Conservation (phyloP, 2,888 invertebrate species). For the Chrysolina haemoptera region DNA sequence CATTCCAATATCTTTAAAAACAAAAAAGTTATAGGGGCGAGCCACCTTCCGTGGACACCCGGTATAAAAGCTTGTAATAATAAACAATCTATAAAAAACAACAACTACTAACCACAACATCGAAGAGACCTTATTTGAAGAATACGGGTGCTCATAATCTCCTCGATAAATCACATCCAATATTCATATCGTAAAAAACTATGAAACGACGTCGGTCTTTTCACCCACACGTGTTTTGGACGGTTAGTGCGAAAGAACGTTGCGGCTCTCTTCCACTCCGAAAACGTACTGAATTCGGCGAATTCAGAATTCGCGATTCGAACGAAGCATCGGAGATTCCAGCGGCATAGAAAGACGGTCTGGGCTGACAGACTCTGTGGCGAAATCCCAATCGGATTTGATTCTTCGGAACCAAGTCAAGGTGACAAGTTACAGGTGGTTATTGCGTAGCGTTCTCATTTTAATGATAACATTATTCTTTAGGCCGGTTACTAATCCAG, state of each 20-base stretch:
- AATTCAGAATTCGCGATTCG: slow-evolving; percentile 9
- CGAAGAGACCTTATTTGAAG: neutral
- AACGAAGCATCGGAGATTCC: slow-evolving; percentile 4
- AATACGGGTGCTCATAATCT: neutral
- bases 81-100: neutral
- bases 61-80: too few species aligned
- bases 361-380: slow-evolving; percentile 13
- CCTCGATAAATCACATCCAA: neutral
- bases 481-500: neutral
- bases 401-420: slow-evolving; percentile 21
- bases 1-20: too few species aligned
- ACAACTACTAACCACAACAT: slow-evolving; percentile 14
- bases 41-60: too few species aligned
- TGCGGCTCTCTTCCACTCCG: neutral
- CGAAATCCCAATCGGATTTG: slow-evolving; percentile 16
- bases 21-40: too few species aligned
- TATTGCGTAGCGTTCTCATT: slow-evolving; percentile 9
- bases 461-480: neutral
- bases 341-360: slow-evolving; percentile 12
- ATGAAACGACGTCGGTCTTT: neutral
- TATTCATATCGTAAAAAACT: neutral
- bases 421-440: slow-evolving; percentile 22
- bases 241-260: neutral
- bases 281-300: slow-evolving; percentile 9
- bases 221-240: slow-evolving; percentile 9